Base-by-base conservation (phyloP, 1,140 invertebrate genomes). In the Oreohelix idahoensis region DNA sequence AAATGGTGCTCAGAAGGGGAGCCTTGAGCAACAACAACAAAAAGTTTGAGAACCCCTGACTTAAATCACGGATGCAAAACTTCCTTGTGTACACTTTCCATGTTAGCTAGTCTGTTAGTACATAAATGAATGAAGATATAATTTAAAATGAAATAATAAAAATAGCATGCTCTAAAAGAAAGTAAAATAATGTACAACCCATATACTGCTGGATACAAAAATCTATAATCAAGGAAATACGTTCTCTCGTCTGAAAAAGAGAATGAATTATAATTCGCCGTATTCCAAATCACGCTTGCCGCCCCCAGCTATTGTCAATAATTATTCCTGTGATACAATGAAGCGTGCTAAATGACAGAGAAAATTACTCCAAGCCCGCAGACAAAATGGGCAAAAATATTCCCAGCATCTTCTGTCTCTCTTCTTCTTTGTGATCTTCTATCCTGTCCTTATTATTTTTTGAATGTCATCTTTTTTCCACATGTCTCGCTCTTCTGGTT, bases 241-340 rank as follows among this genome's bases (percentile, higher is more conserved):
- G 5, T 58, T 58, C 10, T 58, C 23, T n/a, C 26, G 53, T 58
- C 53, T 23, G 13, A 32, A 29, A 66, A 32, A 2, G 8, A 35
- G n/a, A 35, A 29, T 66, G 2, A n/a, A 66, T 66, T 66, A 66
- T 66, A 66, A 66, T 66, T 66, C 26, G 53, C 53, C 53, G 53
- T 66, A 29, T 8, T 66, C 63, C 63, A 32, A 32, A 66, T 66
- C n/a, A 66, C 63, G 63, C 17, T 66, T 32, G 2, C 29, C n/a
- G 63, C 63, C 63, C 29, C 11, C 20, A 32, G 63, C 63, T 4
- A 29, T 10, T 66, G 63, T 66, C 63, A 66, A 66, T 66, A 66
- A 66, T 66, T 66, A 66, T 66, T 66, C n/a, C 2, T 17, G 63
- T 8, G 63, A 66, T 66, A 32, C 29, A 32, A 66, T 66, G 63